Conservation (phyloP, 2,113 vertebrate genomes). For the Drymodes brunneopygia region DNA sequence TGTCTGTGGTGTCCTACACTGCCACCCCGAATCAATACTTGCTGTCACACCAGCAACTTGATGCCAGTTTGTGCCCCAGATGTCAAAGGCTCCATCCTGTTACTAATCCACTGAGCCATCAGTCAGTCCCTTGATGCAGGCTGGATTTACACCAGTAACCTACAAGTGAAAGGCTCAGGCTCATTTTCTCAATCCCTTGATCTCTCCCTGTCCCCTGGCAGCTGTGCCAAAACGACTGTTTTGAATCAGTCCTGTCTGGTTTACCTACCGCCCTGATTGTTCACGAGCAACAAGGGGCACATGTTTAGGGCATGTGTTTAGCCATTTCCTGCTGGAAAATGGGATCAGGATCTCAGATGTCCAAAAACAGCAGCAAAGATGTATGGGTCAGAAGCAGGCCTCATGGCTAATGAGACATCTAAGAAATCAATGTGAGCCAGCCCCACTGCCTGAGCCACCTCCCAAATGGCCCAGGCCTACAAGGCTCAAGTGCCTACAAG, state of each 20-base stretch:
- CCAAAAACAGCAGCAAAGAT: background rate
- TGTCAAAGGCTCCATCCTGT: background rate
- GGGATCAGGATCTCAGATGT: background rate
- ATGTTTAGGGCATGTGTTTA: background rate
- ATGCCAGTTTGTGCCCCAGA: background rate
- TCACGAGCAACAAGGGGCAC: fast-evolving
- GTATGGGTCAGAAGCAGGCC: background rate
- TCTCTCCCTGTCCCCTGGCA: background rate
- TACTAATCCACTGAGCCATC: background rate
- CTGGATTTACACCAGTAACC: constrained; percentile 29
- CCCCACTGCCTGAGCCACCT: background rate
- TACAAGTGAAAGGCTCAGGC: constrained; percentile 3
- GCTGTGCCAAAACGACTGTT: background rate
- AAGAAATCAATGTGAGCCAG: background rate
- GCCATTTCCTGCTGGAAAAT: background rate
- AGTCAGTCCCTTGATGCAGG: background rate
- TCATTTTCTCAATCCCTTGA: background rate
- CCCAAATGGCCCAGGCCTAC: background rate
- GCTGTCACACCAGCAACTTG: background rate
- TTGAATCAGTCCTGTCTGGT: background rate
- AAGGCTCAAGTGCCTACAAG: background rate
- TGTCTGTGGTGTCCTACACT: fast-evolving
- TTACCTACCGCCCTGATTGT: background rate
- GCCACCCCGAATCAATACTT: background rate
- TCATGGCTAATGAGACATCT: background rate